A percentile compares a stretch with the other conserved stretches of the same genome.
These are phyloP conservation scores for Drosophila cyrtoloma DNA, from an alignment of 2,888 invertebrate species.

Conservation along the genomic window DNA sequence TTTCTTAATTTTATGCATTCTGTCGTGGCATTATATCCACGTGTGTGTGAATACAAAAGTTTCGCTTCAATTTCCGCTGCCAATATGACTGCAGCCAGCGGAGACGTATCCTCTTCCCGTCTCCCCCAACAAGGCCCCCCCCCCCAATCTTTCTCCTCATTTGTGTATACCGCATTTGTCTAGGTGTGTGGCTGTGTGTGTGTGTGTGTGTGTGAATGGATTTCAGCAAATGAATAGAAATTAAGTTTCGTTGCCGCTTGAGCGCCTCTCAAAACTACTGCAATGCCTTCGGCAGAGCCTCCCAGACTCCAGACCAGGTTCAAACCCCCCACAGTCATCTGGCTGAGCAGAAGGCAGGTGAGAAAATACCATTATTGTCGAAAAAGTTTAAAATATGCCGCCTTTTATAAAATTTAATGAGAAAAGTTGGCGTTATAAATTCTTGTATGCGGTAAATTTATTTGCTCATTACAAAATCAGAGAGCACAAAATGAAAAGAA, in stretches of 20 bases:
- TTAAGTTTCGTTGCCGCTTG: constrained; percentile 79
- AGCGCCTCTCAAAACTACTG: constrained; percentile 74
- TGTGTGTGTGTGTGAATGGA: constrained; percentile 57
- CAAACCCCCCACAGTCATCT: not conserved
- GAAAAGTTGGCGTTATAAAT: constrained; percentile 80
- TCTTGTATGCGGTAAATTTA: constrained; percentile 79
- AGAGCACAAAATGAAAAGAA: not conserved
- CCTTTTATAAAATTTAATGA: constrained; percentile 81
- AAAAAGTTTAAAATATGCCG: constrained; percentile 81
- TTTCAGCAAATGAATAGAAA: constrained; percentile 80
- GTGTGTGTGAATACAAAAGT: constrained; percentile 74
- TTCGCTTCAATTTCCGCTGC: constrained; percentile 78
- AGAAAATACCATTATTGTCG: constrained; percentile 78
- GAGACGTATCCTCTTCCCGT: not conserved
- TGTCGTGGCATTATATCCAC: constrained; percentile 74
- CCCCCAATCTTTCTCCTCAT: constrained; percentile 17
- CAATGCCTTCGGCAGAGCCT: constrained; percentile 51
- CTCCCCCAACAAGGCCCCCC: not conserved
- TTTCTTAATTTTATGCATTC: constrained; percentile 80
- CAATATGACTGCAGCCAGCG: constrained; percentile 69
- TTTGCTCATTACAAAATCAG: constrained; percentile 57
- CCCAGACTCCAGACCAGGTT: not conserved
- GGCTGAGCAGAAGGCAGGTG: constrained; percentile 57
- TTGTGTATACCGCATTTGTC: constrained; percentile 29
- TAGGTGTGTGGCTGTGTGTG: constrained; percentile 25